Percentiles rank a stretch among this genome's conserved stretches.
These are phyloP conservation scores for Anabas testudineus DNA, from an alignment of 2,797 vertebrate genomes.

Conservation along the genomic window DNA sequence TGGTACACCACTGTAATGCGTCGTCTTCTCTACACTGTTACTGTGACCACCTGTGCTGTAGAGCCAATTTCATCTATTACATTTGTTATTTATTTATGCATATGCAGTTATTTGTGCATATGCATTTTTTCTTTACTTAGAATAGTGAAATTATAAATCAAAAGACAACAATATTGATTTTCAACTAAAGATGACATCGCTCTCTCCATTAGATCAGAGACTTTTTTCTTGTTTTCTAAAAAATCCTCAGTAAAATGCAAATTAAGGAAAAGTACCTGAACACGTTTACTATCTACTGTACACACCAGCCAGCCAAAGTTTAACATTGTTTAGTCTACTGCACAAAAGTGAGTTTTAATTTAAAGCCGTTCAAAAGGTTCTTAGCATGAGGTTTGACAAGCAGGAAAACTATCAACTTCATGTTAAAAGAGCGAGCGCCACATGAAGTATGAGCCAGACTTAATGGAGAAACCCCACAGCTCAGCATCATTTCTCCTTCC, in stretches of 20 bases:
- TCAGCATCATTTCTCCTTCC: conserved; percentile 6
- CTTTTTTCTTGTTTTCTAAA: too few relatives aligned
- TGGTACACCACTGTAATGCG: not conserved
- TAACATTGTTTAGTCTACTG: not conserved
- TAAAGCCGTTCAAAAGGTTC: not conserved
- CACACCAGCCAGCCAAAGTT: not conserved
- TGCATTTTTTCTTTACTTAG: not conserved
- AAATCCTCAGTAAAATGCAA: too few relatives aligned
- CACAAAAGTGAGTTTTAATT: conserved; percentile 1
- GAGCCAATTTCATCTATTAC: not conserved
- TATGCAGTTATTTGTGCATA: not conserved
- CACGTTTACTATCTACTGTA: not conserved
- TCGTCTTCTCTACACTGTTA: not conserved
- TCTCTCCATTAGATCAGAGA: too few relatives aligned
- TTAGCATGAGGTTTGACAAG: conserved; percentile 7
- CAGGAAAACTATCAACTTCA: conserved; percentile 18
- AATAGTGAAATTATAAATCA: not conserved
- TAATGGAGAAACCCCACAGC: conserved; percentile 20
- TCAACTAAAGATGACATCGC: too few relatives aligned
- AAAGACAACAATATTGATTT: not conserved
- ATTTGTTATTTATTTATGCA: not conserved
- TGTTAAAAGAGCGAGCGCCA: conserved; percentile 1
- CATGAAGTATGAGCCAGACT: conserved; percentile 8
- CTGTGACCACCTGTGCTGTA: not conserved
- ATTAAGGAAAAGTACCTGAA: not conserved